Base-by-base conservation (phyloP, 2,888 invertebrate genomes). In the Thyatira batis region DNA sequence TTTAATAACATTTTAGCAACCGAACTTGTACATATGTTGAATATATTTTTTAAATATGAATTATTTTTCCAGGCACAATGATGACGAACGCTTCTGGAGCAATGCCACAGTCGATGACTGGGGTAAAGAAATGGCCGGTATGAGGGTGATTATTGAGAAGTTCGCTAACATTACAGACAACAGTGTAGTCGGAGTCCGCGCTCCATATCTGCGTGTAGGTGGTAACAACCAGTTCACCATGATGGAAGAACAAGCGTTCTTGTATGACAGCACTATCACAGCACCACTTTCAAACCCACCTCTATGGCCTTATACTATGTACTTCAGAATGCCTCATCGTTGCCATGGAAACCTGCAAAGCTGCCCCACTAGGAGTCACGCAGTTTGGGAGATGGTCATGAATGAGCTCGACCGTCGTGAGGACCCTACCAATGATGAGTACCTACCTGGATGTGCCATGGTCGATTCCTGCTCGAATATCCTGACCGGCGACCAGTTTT, bases 301-400 rank as follows among this genome's bases (percentile, higher is more conserved):
- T 51, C 94, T 98, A 66, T 99, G 99, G 99, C 99, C 99, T 2
- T 99, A 99, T 93, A 99, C 98, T 55, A 96, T 99, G 95, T 98
- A 98, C 93, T 98, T 98, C 94, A 95, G 97, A 75, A 97, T 98
- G 97, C 97, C 98, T 0, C 98, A 98, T 86, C 94, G 96, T 58
- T 98, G 98, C 78, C 97, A 98, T 82, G 98, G 98, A 61, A 98
- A 98, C 87, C 90, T 97, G 55, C 98, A 98, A 84, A 97, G 95
- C 81, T 98, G 97, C 82, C 97, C 97, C 10, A 97, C 97, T 1
- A 95, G 97, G 80, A 97, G 97, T 63, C 98, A 98, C 85, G 97
- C 98, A 49, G 97, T 98, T 33, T 98, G 98, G 98, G 98, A 98
- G 87, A 97, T 98, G 97, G 97, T 98, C 33, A 96, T 98, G 95